Evolutionary conservation across 2,888 invertebrate species (phyloP).

Genomic region (Pyrrhosoma nymphula): DNA sequence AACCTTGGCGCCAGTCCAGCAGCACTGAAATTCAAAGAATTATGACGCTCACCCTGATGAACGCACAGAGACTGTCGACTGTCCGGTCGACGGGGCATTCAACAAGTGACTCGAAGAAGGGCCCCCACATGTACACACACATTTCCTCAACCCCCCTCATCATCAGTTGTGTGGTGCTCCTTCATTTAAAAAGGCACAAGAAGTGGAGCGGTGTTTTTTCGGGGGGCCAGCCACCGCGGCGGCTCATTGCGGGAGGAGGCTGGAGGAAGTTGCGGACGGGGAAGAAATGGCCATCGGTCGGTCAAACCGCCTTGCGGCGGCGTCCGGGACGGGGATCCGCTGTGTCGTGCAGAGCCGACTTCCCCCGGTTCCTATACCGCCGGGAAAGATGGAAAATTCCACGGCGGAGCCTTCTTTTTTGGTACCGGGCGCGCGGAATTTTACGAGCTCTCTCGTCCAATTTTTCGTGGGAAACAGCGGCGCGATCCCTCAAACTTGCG

Average conservation of each 20-base stretch:
- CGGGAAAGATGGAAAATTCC: slow-evolving; percentile 35
- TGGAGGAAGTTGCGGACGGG: neutral
- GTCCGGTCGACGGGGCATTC: slow-evolving; percentile 69
- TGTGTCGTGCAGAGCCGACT: neutral
- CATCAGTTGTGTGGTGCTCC: neutral
- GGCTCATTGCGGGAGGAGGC: neutral
- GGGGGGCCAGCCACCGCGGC: neutral
- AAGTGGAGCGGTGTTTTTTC: slow-evolving; percentile 37
- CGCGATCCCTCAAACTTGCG: too few species aligned
- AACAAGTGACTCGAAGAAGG: slow-evolving; percentile 70
- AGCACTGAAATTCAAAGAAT: slow-evolving; percentile 78
- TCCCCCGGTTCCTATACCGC: neutral
- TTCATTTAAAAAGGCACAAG: neutral
- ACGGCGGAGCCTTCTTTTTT: neutral
- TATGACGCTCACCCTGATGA: slow-evolving; percentile 76
- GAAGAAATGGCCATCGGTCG: neutral
- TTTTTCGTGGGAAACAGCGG: too few species aligned
- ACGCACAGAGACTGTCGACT: slow-evolving; percentile 66
- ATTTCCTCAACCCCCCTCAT: neutral
- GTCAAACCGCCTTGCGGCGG: neutral
- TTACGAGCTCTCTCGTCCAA: neutral
- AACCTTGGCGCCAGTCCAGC: slow-evolving; percentile 78
- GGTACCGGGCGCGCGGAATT: slow-evolving; percentile 17
- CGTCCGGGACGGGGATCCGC: neutral
- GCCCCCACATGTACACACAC: neutral